Evolutionary conservation across 2,113 vertebrate species (phyloP).

Genomic region (Orcinus orca): DNA sequence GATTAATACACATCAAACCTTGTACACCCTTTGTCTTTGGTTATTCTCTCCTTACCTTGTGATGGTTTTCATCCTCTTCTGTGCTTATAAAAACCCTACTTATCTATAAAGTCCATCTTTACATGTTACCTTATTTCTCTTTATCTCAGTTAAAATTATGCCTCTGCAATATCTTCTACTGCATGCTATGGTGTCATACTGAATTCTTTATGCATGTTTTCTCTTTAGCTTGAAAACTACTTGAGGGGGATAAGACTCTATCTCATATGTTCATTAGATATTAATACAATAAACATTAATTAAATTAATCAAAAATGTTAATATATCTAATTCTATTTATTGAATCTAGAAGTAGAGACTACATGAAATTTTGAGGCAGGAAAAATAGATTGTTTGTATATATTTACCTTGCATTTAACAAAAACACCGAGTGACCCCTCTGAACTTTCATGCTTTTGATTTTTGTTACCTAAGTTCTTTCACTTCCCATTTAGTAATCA

Average conservation of each 20-base stretch:
- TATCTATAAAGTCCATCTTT: neutral
- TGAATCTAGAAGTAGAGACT: neutral
- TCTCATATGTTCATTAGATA: neutral
- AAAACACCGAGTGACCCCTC: neutral
- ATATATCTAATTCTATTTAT: neutral
- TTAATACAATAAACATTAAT: neutral
- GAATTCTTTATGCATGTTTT: neutral
- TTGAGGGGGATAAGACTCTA: neutral
- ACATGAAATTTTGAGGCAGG: neutral
- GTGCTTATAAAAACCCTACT: neutral
- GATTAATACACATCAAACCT: neutral
- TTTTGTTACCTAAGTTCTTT: neutral
- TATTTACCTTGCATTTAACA: neutral
- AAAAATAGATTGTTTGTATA: neutral
- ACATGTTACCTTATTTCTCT: neutral
- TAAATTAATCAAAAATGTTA: neutral
- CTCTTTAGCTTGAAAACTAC: neutral
- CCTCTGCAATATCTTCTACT: no score
- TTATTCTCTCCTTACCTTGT: neutral
- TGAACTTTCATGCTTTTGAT: neutral
- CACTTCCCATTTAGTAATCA: neutral
- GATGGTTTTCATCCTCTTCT: neutral
- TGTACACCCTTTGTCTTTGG: neutral
- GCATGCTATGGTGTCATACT: neutral
- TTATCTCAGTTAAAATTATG: neutral